A percentile compares a stretch with the other conserved stretches of the same genome.
Evolutionary conservation across 2,797 vertebrate species (phyloP).

Genomic region (Gymnopithys bicolor): DNA sequence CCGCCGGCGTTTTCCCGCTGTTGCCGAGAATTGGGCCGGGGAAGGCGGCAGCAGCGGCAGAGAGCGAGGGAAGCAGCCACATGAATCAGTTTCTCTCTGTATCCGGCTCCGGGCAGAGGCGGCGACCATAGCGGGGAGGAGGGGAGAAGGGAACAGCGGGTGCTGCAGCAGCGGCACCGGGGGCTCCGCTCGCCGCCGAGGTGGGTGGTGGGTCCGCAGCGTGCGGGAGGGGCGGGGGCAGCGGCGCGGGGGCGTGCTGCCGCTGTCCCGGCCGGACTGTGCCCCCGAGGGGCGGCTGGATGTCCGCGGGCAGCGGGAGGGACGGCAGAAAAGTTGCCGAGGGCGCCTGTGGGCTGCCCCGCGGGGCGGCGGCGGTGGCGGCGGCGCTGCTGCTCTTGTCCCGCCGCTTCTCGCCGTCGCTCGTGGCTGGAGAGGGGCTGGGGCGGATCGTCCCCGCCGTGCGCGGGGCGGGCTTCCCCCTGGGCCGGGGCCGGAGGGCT

Average conservation of each 20-base stretch:
- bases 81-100: slow-evolving; percentile 50
- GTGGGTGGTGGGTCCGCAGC: background rate
- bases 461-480: background rate
- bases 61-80: slow-evolving; percentile 6
- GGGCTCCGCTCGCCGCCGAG: background rate
- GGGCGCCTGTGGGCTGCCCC: background rate
- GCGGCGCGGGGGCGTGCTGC: background rate
- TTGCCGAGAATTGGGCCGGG: background rate
- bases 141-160: background rate
- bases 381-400: background rate
- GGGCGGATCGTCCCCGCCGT: background rate
- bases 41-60: background rate
- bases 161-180: background rate
- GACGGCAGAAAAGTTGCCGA: slow-evolving; percentile 18
- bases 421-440: background rate
- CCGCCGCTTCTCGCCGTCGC: background rate
- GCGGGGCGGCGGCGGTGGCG: background rate
- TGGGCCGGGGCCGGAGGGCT: background rate
- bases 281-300: background rate
- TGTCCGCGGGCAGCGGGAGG: background rate
- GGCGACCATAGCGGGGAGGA: slow-evolving; percentile 35
- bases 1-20: background rate
- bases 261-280: background rate
- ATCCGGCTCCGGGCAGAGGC: slow-evolving; percentile 59
- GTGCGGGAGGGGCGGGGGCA: background rate